Evolutionary conservation across 2,888 invertebrate species (phyloP).

Genomic region (Frankliniella intonsa): DNA sequence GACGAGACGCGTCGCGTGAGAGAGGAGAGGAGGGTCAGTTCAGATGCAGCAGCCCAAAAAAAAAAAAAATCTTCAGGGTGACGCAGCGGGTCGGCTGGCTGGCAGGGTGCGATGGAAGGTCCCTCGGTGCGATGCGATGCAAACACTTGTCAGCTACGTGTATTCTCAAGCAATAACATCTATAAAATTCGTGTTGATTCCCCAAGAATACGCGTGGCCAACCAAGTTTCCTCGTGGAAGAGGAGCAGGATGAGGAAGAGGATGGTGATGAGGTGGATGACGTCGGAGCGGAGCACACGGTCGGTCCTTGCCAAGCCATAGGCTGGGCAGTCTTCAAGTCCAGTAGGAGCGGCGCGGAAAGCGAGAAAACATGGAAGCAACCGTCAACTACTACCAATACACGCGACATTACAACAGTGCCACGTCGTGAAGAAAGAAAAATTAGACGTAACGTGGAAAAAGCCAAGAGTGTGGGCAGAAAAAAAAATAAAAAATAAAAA

Average conservation of each 20-base stretch:
- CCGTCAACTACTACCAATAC: too few species aligned
- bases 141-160: constrained; percentile 89
- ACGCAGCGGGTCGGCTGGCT: constrained; percentile 38
- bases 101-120: constrained; percentile 22
- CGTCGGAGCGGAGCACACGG: background rate
- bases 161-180: constrained; percentile 99
- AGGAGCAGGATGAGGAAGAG: too few species aligned
- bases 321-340: background rate
- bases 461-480: too few species aligned
- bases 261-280: too few species aligned
- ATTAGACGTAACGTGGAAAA: too few species aligned
- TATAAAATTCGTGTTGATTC: constrained; percentile 90
- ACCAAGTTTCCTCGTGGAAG: constrained; percentile 48
- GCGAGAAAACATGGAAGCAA: too few species aligned
- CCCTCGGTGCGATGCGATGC: constrained; percentile 33
- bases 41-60: background rate
- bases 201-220: constrained; percentile 99
- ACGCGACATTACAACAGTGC: too few species aligned
- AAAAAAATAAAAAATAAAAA: too few species aligned
- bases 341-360: too few species aligned
- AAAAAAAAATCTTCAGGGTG: constrained; percentile 31
- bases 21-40: background rate
- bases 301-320: background rate
- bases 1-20: background rate
- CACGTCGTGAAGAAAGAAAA: too few species aligned